These are phyloP conservation scores for Diarsia brunnea DNA, from an alignment of 2,888 invertebrate species.

Conservation along the genomic window DNA sequence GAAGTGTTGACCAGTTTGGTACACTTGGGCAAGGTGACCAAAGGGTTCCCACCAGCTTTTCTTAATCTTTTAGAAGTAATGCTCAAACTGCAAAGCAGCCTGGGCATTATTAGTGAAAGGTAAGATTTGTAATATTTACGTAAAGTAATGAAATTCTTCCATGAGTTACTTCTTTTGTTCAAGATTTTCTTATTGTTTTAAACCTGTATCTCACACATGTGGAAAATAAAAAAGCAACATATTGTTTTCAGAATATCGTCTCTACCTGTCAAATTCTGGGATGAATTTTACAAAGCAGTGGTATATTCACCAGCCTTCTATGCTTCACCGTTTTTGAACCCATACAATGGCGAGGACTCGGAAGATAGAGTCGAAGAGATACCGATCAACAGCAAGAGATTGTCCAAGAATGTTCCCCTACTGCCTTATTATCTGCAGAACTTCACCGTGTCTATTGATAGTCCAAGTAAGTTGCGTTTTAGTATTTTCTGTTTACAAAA, in stretches of 20 bases:
- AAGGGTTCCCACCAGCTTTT: conserved; percentile 79
- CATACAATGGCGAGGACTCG: conserved; percentile 52
- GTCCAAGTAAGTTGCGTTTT: conserved; percentile 69
- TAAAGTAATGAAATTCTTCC: not conserved
- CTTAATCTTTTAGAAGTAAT: conserved; percentile 78
- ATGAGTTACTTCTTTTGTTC: too few relatives aligned
- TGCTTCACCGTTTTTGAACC: conserved; percentile 78
- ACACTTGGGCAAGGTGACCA: conserved; percentile 70
- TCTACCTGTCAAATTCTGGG: conserved; percentile 80
- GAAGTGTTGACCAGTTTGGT: conserved; percentile 70
- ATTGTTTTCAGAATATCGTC: conserved; percentile 78
- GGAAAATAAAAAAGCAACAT: not conserved
- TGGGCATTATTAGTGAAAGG: conserved; percentile 70
- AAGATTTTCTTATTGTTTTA: not conserved
- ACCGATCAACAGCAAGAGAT: conserved; percentile 75
- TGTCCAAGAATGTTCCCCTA: conserved; percentile 81
- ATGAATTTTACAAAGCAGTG: conserved; percentile 81
- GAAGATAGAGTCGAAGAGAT: conserved; percentile 73
- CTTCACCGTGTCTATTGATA: conserved; percentile 75
- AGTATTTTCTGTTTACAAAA: not conserved
- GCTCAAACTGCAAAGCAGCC: conserved; percentile 68
- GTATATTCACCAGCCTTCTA: conserved; percentile 80
- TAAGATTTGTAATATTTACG: conserved; percentile 57
- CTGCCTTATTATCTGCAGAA: conserved; percentile 83
- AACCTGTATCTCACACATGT: too few relatives aligned